Evolutionary conservation across 2,888 invertebrate species (phyloP).

Genomic region (Hyposoter dolosus): DNA sequence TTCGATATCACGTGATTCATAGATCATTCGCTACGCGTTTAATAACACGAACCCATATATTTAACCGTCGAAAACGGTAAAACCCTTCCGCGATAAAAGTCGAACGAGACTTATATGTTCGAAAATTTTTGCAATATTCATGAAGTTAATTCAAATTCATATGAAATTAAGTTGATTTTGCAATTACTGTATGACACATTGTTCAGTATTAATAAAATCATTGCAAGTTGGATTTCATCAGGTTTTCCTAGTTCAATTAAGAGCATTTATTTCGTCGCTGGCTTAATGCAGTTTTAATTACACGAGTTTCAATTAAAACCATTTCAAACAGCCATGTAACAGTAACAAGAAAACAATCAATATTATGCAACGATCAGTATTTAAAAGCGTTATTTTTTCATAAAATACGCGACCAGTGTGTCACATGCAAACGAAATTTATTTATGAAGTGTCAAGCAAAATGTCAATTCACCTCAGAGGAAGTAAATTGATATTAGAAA

Average conservation of each 20-base stretch:
- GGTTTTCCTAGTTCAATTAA: background rate
- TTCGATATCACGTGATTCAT: slow-evolving; percentile 56
- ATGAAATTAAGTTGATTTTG: background rate
- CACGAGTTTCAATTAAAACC: background rate
- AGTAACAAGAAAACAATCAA: background rate
- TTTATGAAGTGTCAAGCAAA: background rate
- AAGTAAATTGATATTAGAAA: background rate
- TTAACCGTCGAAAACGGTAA: slow-evolving; percentile 19
- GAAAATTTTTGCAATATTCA: slow-evolving; percentile 6
- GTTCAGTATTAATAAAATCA: background rate
- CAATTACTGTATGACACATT: background rate
- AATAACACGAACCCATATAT: slow-evolving; percentile 52
- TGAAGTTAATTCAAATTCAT: background rate
- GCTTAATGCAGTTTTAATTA: background rate
- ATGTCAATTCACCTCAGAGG: background rate
- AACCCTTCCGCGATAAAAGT: slow-evolving; percentile 31
- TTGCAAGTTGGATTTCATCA: background rate
- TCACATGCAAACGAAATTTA: no score
- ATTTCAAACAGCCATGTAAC: background rate
- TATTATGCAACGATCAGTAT: background rate
- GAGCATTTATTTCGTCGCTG: background rate
- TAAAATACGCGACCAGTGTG: no score
- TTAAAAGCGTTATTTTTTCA: background rate
- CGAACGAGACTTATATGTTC: slow-evolving; percentile 11
- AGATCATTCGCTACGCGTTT: slow-evolving; percentile 44